Conservation (phyloP, 1,140 invertebrate species). For the Vanessa tameamea region DNA sequence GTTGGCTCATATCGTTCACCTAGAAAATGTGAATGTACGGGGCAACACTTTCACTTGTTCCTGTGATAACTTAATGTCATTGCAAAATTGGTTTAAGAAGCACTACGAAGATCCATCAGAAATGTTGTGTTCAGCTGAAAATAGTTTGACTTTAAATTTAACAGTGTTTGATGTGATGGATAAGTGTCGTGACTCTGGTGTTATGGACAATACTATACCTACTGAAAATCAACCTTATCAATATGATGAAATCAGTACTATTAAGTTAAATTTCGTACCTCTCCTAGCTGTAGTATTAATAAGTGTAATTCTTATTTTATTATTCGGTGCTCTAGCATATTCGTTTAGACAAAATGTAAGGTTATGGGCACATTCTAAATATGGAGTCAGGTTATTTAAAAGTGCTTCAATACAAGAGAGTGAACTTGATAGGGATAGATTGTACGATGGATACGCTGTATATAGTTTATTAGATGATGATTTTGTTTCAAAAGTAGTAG, state of each 20-base stretch:
- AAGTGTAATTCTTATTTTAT: constrained; percentile 85
- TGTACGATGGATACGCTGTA: constrained; percentile 94
- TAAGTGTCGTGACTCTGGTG: constrained; percentile 85
- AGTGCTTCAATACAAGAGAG: constrained; percentile 86
- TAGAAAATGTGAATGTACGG: constrained; percentile 84
- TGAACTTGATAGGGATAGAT: constrained; percentile 87
- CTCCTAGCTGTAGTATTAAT: constrained; percentile 88
- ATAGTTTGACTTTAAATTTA: constrained; percentile 83
- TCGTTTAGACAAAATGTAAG: constrained; percentile 89
- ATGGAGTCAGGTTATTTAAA: constrained; percentile 88
- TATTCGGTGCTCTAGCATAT: constrained; percentile 86
- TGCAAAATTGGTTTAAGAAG: constrained; percentile 85
- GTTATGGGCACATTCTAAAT: constrained; percentile 88
- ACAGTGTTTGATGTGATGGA: constrained; percentile 84
- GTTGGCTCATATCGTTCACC: constrained; percentile 82
- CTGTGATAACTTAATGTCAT: constrained; percentile 83
- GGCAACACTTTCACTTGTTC: constrained; percentile 87
- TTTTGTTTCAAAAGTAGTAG: constrained; percentile 89
- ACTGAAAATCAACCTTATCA: constrained; percentile 80
- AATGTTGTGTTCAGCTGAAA: constrained; percentile 83
- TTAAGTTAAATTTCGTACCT: constrained; percentile 84
- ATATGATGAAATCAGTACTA: constrained; percentile 80
- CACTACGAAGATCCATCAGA: constrained; percentile 85
- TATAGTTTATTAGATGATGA: constrained; percentile 93
- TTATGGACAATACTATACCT: constrained; percentile 88